These are phyloP conservation scores for Alosa alosa DNA, from an alignment of 2,113 vertebrate species.

Conservation along the genomic window DNA sequence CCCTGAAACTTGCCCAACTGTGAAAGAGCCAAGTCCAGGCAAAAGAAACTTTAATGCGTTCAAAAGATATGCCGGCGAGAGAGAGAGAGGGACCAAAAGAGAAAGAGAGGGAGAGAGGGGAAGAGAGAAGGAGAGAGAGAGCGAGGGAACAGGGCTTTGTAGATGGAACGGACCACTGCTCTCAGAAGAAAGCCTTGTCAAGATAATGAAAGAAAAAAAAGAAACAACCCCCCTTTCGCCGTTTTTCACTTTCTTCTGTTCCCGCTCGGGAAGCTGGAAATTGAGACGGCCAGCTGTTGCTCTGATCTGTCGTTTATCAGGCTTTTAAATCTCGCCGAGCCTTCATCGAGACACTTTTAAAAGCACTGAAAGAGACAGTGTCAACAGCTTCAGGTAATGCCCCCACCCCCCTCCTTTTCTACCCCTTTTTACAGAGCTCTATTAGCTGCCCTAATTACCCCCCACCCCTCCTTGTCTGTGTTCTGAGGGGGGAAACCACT, in stretches of 20 bases:
- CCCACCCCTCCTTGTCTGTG: slow-evolving; percentile 25
- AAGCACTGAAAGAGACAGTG: slow-evolving; percentile 24
- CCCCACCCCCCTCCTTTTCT: not conserved
- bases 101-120: not conserved
- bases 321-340: slow-evolving; percentile 27
- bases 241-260: slow-evolving; percentile 23
- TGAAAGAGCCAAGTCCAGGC: not conserved
- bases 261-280: slow-evolving; percentile 27
- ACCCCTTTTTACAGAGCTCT: slow-evolving; percentile 32
- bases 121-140: not conserved
- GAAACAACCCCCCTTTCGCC: slow-evolving; percentile 14
- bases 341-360: slow-evolving; percentile 27
- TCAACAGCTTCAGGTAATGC: slow-evolving; percentile 38
- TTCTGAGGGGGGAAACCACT: not conserved
- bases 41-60: slow-evolving; percentile 23
- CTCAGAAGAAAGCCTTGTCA: slow-evolving; percentile 28
- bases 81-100: not conserved
- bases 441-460: slow-evolving; percentile 54
- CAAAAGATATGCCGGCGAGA: slow-evolving; percentile 11
- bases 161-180: slow-evolving; percentile 5
- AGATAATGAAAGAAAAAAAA: slow-evolving; percentile 24
- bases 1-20: not conserved
- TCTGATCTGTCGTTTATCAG: slow-evolving; percentile 28
- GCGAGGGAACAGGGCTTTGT: slow-evolving; percentile 2
- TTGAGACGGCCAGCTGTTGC: slow-evolving; percentile 10